Conservation (phyloP, 2,888 invertebrate species). For the Ichneumoninae sp. region DNA sequence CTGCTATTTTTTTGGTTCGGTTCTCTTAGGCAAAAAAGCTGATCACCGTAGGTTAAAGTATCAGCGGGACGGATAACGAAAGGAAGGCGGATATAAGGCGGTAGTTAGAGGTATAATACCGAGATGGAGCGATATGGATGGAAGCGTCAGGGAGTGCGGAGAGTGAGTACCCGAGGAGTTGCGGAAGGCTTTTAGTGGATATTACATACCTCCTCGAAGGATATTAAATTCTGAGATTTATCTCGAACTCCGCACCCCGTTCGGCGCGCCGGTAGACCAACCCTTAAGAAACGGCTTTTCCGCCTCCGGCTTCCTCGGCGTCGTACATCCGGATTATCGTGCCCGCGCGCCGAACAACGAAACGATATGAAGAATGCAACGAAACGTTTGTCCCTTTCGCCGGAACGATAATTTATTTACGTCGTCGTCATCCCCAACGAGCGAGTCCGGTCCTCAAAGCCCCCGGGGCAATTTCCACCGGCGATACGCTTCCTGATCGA, state of each 20-base stretch:
- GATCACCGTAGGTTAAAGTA: constrained; percentile 41
- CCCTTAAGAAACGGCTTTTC: constrained; percentile 49
- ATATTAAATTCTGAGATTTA: constrained; percentile 83
- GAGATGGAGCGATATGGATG: constrained; percentile 33
- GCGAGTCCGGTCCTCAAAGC: neutral
- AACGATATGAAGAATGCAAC: neutral
- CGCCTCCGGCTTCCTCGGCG: constrained; percentile 30
- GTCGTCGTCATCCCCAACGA: neutral
- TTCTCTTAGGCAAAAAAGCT: constrained; percentile 46
- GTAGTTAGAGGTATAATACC: constrained; percentile 49
- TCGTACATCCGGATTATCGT: constrained; percentile 34
- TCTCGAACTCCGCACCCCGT: constrained; percentile 72
- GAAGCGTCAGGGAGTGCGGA: constrained; percentile 31
- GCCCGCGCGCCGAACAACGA: neutral
- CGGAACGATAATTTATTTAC: neutral
- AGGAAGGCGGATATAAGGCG: constrained; percentile 35
- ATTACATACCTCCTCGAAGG: constrained; percentile 81
- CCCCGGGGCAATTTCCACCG: constrained; percentile 10
- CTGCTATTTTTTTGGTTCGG: neutral
- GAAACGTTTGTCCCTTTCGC: neutral
- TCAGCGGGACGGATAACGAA: constrained; percentile 30
- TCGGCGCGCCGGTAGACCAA: constrained; percentile 41
- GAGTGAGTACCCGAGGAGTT: constrained; percentile 50
- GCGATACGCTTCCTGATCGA: constrained; percentile 16
- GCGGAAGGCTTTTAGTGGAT: constrained; percentile 79